Base-by-base conservation (phyloP, 1,140 invertebrate genomes). In the Pseudomyrmex concolor region DNA sequence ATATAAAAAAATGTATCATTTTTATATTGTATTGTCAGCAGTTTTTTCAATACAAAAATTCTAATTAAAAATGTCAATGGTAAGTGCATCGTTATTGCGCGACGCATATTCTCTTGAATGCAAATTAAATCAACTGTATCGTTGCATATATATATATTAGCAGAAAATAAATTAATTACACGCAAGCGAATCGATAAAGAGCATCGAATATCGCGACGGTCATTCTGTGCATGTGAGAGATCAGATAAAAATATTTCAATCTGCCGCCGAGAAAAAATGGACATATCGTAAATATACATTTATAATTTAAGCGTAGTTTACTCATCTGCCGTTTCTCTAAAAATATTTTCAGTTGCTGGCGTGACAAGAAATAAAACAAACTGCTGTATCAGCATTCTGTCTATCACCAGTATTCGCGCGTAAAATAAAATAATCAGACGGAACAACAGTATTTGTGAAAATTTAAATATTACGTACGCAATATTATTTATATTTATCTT, bases 251-350 rank as follows among this genome's bases (percentile, higher is more conserved):
- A 70, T 70, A 59, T 70, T 70, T 22, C 66, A 50, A 60, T 12
- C 45, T 59, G 10, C 48, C 19, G 7, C 3, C 25, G 25, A 25
- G 2, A 25, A 25, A 25, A 25, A 10, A 57, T 67, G 25, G 17
- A 50, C 51, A n/a, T 57, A 77, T 57, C 34, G 25, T 77, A 57
- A 67, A 77, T 77, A 64, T 45, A 77, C 66, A 67, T 67, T 63
- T 66, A 67, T 67, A 77, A 67, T 66, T 67, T 60, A 67, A 67
- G 17, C 73, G 48, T 77, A 43, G 34, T 43, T 55, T 17, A 51
- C 19, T 17, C 62, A 17, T 64, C 15, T 34, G 25, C 34, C 50
- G 67, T 77, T 77, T 67, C 55, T 67, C 62, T 77, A 22, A 67
- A 77, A 77, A 67, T 77, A 67, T 77, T 77, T 77, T 25, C 45